These are phyloP conservation scores for Sorex fumeus DNA, from an alignment of 2,113 vertebrate genomes.

Conservation along the genomic window DNA sequence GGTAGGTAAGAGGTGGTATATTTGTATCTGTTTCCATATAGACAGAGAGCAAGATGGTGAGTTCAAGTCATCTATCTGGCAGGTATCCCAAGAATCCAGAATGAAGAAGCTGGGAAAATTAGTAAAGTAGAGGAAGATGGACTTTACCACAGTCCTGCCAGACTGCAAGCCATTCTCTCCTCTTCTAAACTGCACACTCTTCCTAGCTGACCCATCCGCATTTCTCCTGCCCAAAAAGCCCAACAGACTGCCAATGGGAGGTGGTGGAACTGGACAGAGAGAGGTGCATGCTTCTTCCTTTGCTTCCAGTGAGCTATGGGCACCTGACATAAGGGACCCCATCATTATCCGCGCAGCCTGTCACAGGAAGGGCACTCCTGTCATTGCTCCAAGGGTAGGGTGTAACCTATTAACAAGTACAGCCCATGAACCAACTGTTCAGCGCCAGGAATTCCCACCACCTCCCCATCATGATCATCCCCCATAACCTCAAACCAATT, in stretches of 20 bases:
- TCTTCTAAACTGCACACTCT: neutral
- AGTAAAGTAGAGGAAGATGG: neutral
- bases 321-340: no score
- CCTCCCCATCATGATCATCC: no score
- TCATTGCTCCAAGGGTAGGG: no score
- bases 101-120: neutral
- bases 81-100: neutral
- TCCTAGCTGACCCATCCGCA: neutral
- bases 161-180: neutral
- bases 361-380: no score
- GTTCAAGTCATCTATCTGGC: neutral
- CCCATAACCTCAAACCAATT: no score
- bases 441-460: no score
- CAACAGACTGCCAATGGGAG: neutral
- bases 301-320: neutral
- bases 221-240: neutral
- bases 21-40: neutral
- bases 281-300: neutral
- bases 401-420: no score
- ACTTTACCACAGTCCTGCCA: no score
- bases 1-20: no score
- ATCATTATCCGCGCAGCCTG: no score
- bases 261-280: neutral
- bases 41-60: neutral
- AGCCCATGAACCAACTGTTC: no score